Evolutionary conservation across 2,113 vertebrate genomes (phyloP).

Genomic region (Spheniscus mendiculus): DNA sequence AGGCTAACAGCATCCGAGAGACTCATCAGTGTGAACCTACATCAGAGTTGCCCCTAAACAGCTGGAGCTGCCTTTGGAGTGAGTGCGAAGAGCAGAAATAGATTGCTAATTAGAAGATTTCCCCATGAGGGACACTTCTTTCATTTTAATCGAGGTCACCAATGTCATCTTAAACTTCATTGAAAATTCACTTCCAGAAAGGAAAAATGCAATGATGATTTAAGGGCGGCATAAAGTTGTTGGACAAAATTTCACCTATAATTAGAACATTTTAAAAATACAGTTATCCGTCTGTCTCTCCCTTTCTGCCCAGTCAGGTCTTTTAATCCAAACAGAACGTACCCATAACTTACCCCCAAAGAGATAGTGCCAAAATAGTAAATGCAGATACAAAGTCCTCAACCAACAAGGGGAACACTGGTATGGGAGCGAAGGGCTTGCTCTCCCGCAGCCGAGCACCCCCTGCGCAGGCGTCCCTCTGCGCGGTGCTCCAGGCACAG

Average conservation of each 20-base stretch:
- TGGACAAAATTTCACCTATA: not conserved
- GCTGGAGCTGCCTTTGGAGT: not conserved
- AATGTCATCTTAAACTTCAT: not conserved
- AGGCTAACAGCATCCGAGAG: not conserved
- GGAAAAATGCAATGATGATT: not conserved
- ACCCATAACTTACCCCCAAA: not conserved
- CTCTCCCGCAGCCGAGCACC: too few relatives aligned
- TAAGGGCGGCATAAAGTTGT: not conserved
- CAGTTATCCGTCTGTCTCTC: not conserved
- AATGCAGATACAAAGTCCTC: not conserved
- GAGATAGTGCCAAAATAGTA: not conserved
- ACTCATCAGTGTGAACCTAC: not conserved
- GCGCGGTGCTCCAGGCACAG: not conserved
- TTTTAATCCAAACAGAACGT: not conserved
- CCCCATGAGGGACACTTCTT: not conserved
- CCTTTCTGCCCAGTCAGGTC: not conserved
- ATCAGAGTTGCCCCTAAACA: not conserved
- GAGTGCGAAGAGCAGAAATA: slow-evolving; percentile 15
- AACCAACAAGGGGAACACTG: rapidly evolving
- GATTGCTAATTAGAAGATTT: slow-evolving; percentile 43
- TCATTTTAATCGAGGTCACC: slow-evolving; percentile 39
- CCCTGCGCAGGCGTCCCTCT: not conserved
- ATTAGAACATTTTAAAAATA: not conserved
- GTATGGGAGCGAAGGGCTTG: rapidly evolving
- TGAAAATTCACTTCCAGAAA: not conserved